Evolutionary conservation across 2,113 vertebrate species (phyloP).

Genomic region (Glaucidium brasilianum): DNA sequence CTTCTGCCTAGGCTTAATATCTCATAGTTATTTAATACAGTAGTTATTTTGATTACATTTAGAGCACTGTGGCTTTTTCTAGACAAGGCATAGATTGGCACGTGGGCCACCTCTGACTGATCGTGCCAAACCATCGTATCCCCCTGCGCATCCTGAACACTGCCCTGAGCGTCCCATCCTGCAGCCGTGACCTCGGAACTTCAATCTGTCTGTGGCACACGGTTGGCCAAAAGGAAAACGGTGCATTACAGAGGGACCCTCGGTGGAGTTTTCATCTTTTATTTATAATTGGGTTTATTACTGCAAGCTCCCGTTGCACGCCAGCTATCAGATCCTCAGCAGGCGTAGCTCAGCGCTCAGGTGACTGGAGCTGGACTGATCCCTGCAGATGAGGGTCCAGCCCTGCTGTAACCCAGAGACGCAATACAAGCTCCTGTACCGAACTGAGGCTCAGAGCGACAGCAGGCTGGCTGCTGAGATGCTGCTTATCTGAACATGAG

Average conservation of each 20-base stretch:
- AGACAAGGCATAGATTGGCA: background rate
- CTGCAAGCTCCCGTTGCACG: background rate
- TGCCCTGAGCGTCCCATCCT: background rate
- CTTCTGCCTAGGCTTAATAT: background rate
- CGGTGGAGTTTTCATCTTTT: background rate
- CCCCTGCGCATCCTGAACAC: background rate
- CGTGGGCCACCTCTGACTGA: background rate
- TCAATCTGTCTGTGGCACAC: background rate
- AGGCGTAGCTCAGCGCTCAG: background rate
- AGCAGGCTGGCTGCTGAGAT: background rate
- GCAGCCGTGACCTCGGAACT: background rate
- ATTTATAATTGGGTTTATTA: background rate
- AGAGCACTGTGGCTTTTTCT: background rate
- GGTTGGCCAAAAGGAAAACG: background rate
- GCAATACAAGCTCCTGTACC: background rate
- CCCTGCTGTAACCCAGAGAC: background rate
- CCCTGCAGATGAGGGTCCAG: background rate
- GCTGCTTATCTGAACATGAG: background rate
- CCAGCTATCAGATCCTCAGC: background rate
- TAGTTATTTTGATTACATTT: background rate
- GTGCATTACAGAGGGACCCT: background rate
- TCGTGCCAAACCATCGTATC: fast-evolving
- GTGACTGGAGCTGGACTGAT: background rate
- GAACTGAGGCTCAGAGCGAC: background rate
- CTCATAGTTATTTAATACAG: background rate